Evolutionary conservation across 1,140 invertebrate species (phyloP).

Genomic region (Drosophila orosa): DNA sequence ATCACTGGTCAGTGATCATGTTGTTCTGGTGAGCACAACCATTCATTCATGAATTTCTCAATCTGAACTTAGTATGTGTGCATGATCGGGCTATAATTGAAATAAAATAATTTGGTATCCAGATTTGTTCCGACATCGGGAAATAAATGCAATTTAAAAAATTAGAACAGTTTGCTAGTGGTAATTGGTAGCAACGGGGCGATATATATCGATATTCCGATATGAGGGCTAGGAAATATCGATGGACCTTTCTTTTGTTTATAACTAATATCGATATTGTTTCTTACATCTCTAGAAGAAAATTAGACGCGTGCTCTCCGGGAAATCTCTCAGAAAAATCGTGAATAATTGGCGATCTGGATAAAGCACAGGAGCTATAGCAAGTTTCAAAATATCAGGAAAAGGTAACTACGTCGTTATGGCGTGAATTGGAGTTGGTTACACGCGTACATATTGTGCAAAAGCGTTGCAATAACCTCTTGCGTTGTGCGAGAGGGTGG

Average conservation of each 20-base stretch:
- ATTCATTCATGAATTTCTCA: too few species aligned
- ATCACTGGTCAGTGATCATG: too few species aligned
- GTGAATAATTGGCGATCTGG: background rate
- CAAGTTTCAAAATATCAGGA: background rate
- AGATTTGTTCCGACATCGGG: too few species aligned
- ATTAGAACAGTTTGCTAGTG: too few species aligned
- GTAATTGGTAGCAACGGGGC: background rate
- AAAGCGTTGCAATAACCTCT: conserved; percentile 8
- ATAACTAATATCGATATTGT: background rate
- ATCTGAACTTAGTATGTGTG: too few species aligned
- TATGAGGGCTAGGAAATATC: background rate
- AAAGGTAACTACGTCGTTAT: conserved; percentile 2
- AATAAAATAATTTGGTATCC: too few species aligned
- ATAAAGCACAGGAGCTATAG: background rate
- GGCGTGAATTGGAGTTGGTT: background rate
- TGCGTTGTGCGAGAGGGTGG: conserved; percentile 11
- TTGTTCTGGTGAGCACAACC: too few species aligned
- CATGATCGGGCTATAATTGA: too few species aligned
- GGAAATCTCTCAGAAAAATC: conserved; percentile 25
- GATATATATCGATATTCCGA: conserved; percentile 5
- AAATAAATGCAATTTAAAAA: too few species aligned
- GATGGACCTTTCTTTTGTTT: conserved; percentile 6
- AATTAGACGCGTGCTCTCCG: conserved; percentile 38
- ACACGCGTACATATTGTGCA: background rate
- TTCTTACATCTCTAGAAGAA: conserved; percentile 8